Conservation (phyloP, 2,888 invertebrate species). For the Phytoseiulus persimilis region DNA sequence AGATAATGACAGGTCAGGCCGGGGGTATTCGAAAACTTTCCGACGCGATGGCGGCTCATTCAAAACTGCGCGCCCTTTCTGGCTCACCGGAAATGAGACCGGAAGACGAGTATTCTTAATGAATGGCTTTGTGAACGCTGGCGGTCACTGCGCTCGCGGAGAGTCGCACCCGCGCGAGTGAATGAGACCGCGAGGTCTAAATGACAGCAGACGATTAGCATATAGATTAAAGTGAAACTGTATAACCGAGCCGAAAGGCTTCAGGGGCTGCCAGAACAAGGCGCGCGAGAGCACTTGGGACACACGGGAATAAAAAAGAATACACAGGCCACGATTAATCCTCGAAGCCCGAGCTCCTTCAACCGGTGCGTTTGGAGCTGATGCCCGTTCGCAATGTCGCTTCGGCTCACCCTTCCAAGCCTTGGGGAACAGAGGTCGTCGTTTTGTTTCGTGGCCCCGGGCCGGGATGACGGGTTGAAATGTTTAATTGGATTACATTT, state of each 20-base stretch:
- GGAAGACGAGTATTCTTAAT: constrained; percentile 9
- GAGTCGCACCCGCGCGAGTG: not conserved
- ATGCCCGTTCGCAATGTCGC: not conserved
- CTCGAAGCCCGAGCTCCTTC: not conserved
- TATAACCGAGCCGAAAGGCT: not conserved
- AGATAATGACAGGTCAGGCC: not conserved
- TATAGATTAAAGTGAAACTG: constrained; percentile 34
- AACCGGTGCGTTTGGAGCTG: not conserved
- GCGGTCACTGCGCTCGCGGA: not conserved
- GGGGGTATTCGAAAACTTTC: not conserved
- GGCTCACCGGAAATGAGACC: not conserved
- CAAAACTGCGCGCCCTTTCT: not conserved
- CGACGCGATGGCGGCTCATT: not conserved
- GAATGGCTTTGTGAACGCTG: constrained; percentile 25
- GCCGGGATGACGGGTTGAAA: not conserved
- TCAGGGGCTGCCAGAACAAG: not conserved
- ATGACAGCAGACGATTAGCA: constrained; percentile 17
- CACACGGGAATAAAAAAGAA: not conserved
- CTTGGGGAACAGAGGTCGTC: not conserved
- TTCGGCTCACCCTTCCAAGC: not conserved
- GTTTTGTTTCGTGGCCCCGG: not conserved
- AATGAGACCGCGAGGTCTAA: not conserved
- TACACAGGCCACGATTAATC: not conserved
- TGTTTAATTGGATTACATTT: not conserved
- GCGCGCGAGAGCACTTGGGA: not conserved